Evolutionary conservation across 2,888 invertebrate species (phyloP), one percentile per base, ranked within the genome.

Genomic region (Morpho achilles): DNA sequence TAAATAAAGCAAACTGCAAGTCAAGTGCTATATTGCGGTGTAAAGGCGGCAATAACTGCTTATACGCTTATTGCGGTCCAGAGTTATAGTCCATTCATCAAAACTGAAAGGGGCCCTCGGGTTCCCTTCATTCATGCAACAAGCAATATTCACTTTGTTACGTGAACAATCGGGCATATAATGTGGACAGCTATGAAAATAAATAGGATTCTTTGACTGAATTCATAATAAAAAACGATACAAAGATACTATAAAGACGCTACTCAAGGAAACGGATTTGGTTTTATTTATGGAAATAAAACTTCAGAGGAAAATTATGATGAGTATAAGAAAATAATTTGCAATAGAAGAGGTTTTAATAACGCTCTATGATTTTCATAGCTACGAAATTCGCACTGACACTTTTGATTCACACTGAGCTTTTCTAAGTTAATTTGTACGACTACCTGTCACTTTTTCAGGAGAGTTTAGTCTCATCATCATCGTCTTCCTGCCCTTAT

Each of bases 81-180:
- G 61, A 78, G 82, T 88, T 84, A 88, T 84, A 72, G 82, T 79
- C 88, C 79, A 88, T 88, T 88, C 85, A 87, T 79, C 68, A 71
- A 67, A 80, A 84, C 84, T 80, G 79, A 82, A 83, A 76, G 76
- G 66, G 56, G 62, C 69, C 61, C 69, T 65, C 68, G 69, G 73
- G 78, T 76, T 81, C 79, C 80, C 77, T 77, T 80, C 85, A 76
- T 78, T 82, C 81, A 82, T 77, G 73, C 75, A 67, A 64, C 75
- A 67, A 63, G 69, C 69, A 71, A 72, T 75, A 81, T 84, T 80
- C 79, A 79, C 76, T 72, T 77, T 70, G 79, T 72, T 71, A 75
- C 71, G 75, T 76, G 78, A 73, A 84, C 87, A 86, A 85, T 84
- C 74, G 80, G 60, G 66, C 72, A 77, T 75, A 74, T 74, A 70